Conservation (phyloP, 2,113 vertebrate genomes). For the Desmodus rotundus region DNA sequence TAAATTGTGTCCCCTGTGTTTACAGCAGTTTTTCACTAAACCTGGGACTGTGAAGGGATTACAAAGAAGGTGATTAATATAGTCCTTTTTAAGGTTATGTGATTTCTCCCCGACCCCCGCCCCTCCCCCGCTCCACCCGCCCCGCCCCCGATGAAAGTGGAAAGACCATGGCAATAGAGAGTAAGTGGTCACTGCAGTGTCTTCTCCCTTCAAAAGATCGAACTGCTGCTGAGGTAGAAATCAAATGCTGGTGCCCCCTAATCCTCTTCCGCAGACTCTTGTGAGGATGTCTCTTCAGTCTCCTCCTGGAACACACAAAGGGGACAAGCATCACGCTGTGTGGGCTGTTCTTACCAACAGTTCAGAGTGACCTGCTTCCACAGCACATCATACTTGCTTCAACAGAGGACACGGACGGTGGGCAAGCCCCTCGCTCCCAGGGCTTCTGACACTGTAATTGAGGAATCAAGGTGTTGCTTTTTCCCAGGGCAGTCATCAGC, state of each 20-base stretch:
- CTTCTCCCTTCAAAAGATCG: conserved; percentile 94
- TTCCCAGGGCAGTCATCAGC: conserved; percentile 29
- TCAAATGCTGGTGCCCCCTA: conserved; percentile 84
- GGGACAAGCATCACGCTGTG: conserved; percentile 8
- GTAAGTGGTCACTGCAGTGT: conserved; percentile 94
- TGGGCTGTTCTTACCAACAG: rapidly evolving
- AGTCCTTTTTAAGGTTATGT: conserved; percentile 85
- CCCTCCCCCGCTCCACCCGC: not conserved
- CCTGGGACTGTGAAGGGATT: conserved; percentile 87
- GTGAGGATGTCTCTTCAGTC: conserved; percentile 89
- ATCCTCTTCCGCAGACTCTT: conserved; percentile 92
- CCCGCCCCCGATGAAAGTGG: conserved; percentile 79
- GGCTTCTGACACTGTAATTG: not conserved
- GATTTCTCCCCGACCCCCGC: conserved; percentile 58
- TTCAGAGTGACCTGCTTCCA: not conserved
- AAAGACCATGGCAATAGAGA: conserved; percentile 85
- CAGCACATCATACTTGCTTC: not conserved
- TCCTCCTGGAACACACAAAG: conserved; percentile 85
- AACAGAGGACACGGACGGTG: rapidly evolving
- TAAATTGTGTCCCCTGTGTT: conserved; percentile 87
- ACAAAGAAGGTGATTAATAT: conserved; percentile 83
- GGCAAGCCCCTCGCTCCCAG: not conserved
- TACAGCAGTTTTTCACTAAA: conserved; percentile 91
- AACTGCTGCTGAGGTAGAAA: conserved; percentile 98
- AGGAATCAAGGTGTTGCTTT: conserved; percentile 57